Conservation (phyloP, 2,113 vertebrate species). For the Trinectes maculatus region DNA sequence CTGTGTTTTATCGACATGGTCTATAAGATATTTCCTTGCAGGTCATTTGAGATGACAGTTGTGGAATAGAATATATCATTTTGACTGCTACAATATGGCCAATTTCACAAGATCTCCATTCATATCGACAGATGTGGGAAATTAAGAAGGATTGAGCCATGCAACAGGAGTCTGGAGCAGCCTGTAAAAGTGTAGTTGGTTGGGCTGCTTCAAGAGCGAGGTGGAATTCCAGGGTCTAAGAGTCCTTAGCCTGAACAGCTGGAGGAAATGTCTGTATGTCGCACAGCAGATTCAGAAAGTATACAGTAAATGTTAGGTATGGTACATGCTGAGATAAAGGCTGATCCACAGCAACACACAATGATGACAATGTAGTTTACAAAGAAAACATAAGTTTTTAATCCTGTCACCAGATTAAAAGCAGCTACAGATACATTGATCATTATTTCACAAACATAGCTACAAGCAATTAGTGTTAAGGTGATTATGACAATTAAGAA, state of each 20-base stretch:
- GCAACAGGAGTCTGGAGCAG: conserved; percentile 45
- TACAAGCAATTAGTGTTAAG: not conserved
- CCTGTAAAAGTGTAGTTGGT: conserved; percentile 64
- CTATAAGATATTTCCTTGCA: conserved; percentile 50
- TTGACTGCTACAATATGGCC: conserved; percentile 62
- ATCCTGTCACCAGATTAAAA: too few relatives aligned
- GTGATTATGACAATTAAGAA: not conserved
- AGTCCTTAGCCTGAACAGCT: conserved; percentile 39
- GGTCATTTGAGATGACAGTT: conserved; percentile 68
- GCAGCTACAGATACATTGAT: not conserved
- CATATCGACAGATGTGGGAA: conserved; percentile 62
- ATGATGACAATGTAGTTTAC: too few relatives aligned
- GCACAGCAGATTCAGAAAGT: conserved; percentile 41
- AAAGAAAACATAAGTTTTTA: too few relatives aligned
- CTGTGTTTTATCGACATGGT: conserved; percentile 49
- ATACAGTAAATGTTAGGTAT: too few relatives aligned
- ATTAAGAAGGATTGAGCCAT: conserved; percentile 55
- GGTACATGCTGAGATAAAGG: too few relatives aligned
- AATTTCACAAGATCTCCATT: conserved; percentile 57
- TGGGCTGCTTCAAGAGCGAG: conserved; percentile 32
- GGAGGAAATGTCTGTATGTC: conserved; percentile 54
- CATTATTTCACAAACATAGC: not conserved
- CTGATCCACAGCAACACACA: too few relatives aligned
- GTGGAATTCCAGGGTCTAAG: conserved; percentile 64
- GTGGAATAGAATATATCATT: conserved; percentile 63